Evolutionary conservation across 2,888 invertebrate species (phyloP).

Genomic region (Stenotaenia linearis): DNA sequence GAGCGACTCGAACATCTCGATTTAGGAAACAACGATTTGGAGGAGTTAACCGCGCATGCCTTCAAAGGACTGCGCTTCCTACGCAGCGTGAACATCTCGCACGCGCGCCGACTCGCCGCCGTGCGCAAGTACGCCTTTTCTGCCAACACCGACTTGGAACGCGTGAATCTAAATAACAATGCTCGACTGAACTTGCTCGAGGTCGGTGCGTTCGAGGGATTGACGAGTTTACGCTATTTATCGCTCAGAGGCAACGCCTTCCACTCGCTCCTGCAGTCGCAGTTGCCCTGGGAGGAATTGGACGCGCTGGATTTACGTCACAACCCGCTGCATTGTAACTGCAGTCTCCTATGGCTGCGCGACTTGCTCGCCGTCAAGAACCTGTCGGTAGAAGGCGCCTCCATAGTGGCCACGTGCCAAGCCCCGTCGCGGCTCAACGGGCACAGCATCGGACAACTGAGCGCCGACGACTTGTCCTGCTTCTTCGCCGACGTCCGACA

Average conservation of each 20-base stretch:
- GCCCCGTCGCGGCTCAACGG: slow-evolving; percentile 14
- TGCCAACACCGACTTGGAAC: slow-evolving; percentile 57
- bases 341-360: slow-evolving; percentile 71
- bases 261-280: slow-evolving; percentile 65
- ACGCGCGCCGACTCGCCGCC: slow-evolving; percentile 59
- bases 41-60: slow-evolving; percentile 65
- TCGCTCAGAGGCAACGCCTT: slow-evolving; percentile 71
- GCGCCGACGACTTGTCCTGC: slow-evolving; percentile 33
- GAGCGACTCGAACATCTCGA: slow-evolving; percentile 68
- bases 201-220: slow-evolving; percentile 75
- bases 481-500: slow-evolving; percentile 34
- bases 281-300: slow-evolving; percentile 67
- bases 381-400: slow-evolving; percentile 18
- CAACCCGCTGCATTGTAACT: slow-evolving; percentile 79
- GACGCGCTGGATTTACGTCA: slow-evolving; percentile 68
- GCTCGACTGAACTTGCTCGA: slow-evolving; percentile 66
- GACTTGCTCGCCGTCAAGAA: slow-evolving; percentile 31
- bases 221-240: slow-evolving; percentile 68
- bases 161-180: slow-evolving; percentile 61
- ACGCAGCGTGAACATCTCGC: slow-evolving; percentile 65
- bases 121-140: slow-evolving; percentile 75
- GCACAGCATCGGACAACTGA: slow-evolving; percentile 32
- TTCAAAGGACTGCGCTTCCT: slow-evolving; percentile 78
- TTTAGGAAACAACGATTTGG: slow-evolving; percentile 72
- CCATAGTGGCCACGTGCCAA: slow-evolving; percentile 29